Evolutionary conservation across 2,797 vertebrate genomes (phyloP).

Genomic region (Microctenopoma lineatum): DNA sequence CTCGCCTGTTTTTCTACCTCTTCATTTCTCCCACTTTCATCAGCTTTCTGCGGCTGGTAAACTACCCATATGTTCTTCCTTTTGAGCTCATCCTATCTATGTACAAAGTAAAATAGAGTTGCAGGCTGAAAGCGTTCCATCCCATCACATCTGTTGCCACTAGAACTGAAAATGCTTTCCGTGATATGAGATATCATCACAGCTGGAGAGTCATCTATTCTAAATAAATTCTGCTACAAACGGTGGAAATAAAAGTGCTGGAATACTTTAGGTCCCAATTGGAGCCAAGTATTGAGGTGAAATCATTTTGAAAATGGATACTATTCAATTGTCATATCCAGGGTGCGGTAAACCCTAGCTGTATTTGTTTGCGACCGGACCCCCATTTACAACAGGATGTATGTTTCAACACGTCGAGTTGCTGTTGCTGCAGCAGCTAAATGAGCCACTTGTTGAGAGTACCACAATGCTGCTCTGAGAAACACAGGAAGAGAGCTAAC

Average conservation of each 20-base stretch:
- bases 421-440: constrained; percentile 49
- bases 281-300: not conserved
- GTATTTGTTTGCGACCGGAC: constrained; percentile 36
- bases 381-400: constrained; percentile 74
- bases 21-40: constrained; percentile 18
- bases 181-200: not conserved
- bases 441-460: constrained; percentile 75
- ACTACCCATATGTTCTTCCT: not conserved
- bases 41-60: constrained; percentile 13
- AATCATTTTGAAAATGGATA: not conserved
- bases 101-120: constrained; percentile 13
- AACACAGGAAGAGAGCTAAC: constrained; percentile 78
- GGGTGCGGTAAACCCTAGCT: not conserved
- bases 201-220: constrained; percentile 20
- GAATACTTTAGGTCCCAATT: not conserved
- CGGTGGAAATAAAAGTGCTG: not conserved
- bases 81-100: not conserved
- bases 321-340: not conserved
- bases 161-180: constrained; percentile 8
- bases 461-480: constrained; percentile 76
- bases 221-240: constrained; percentile 3
- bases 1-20: constrained; percentile 12
- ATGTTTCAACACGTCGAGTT: constrained; percentile 68
- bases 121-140: not conserved
- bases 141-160: not conserved